phyloP scores from a whole-genome alignment of 2,888 invertebrate species.

The Pammene aurita region DNA sequence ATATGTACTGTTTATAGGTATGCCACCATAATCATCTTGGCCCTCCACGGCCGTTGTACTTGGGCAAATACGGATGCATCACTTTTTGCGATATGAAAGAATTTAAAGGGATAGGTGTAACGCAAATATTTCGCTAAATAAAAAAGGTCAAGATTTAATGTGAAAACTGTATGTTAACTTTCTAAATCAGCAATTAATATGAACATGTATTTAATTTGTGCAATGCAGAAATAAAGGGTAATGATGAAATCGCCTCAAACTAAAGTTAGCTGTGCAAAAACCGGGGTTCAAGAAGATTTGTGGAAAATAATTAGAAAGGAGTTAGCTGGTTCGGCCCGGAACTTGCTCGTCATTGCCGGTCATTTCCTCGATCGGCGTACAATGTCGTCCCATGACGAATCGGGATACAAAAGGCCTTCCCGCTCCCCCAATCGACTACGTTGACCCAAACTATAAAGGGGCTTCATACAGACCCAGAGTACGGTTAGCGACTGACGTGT shows the following conservation, averaged over 20 bases:
- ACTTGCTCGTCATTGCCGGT: conserved; percentile 72
- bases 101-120: too few relatives aligned
- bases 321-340: conserved; percentile 61
- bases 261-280: neutral
- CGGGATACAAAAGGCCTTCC: conserved; percentile 60
- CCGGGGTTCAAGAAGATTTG: conserved; percentile 56
- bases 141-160: too few relatives aligned
- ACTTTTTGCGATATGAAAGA: too few relatives aligned
- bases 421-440: conserved; percentile 41
- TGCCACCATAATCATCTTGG: too few relatives aligned
- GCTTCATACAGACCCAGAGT: neutral
- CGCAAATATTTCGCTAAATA: too few relatives aligned
- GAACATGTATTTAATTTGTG: neutral
- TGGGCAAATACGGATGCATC: too few relatives aligned
- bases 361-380: conserved; percentile 60
- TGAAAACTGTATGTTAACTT: too few relatives aligned
- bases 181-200: too few relatives aligned
- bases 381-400: conserved; percentile 62
- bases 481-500: too few relatives aligned
- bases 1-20: too few relatives aligned
- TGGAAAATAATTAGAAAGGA: conserved; percentile 66
- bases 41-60: too few relatives aligned
- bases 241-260: neutral
- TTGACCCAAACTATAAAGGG: conserved; percentile 8
- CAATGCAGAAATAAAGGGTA: neutral